These are phyloP conservation scores for Casuarius casuarius DNA, from an alignment of 2,113 vertebrate species.

Conservation along the genomic window DNA sequence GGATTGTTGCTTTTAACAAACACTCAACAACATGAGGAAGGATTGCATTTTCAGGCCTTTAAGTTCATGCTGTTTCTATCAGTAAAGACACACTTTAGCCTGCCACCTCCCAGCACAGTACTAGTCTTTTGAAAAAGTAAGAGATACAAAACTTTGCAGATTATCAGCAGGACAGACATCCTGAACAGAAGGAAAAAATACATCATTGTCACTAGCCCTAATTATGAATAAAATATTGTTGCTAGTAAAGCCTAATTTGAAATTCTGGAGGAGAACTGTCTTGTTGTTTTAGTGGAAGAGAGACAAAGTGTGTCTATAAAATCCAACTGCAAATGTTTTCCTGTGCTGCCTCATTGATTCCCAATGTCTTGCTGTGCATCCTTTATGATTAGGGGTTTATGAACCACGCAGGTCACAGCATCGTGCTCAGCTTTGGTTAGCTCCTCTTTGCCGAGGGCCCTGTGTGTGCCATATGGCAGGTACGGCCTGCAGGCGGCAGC, in stretches of 20 bases:
- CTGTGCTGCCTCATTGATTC: not conserved
- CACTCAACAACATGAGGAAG: not conserved
- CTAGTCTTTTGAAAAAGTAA: not conserved
- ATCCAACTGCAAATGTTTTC: constrained; percentile 23
- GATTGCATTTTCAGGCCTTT: not conserved
- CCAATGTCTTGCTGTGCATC: not conserved
- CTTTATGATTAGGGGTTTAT: not conserved
- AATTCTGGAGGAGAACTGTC: not conserved
- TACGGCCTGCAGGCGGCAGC: not conserved
- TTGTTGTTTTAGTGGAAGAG: not conserved
- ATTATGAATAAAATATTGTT: not conserved
- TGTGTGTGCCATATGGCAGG: not conserved
- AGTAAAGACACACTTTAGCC: constrained; percentile 12
- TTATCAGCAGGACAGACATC: not conserved
- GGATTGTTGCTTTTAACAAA: not conserved
- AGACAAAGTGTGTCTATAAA: not conserved
- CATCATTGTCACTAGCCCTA: not conserved
- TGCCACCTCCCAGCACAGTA: not conserved
- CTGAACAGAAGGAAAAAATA: not conserved
- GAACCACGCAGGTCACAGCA: not conserved
- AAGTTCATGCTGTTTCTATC: constrained; percentile 48
- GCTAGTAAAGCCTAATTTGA: constrained; percentile 11
- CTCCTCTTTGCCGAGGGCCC: not conserved
- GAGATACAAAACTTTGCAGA: not conserved
- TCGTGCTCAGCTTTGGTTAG: constrained; percentile 5